Evolutionary conservation across 1,140 invertebrate species (phyloP).

Genomic region (Oryctes rhinoceros): DNA sequence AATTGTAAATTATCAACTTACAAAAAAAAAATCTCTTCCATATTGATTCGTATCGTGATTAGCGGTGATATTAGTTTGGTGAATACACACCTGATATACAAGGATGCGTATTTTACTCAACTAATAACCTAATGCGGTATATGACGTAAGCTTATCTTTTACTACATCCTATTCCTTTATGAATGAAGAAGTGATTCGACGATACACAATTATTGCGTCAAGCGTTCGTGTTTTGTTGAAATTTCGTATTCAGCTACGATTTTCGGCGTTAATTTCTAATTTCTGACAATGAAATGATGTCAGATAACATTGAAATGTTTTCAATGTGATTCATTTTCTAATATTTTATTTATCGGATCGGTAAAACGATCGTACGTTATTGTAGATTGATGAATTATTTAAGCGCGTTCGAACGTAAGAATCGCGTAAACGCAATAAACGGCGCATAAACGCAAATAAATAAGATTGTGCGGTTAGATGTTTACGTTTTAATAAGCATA

Average conservation of each 20-base stretch:
- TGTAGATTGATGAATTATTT: neutral
- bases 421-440: too few relatives aligned
- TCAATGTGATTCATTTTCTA: slow-evolving; percentile 6
- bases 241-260: neutral
- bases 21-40: too few relatives aligned
- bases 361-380: neutral
- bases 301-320: slow-evolving; percentile 27
- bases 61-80: too few relatives aligned
- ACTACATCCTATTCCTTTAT: neutral
- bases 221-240: neutral
- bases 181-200: neutral
- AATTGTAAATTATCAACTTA: too few relatives aligned
- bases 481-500: too few relatives aligned
- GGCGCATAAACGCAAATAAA: too few relatives aligned
- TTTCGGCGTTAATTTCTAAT: neutral
- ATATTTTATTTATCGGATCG: neutral
- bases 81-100: too few relatives aligned
- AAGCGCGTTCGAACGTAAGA: neutral
- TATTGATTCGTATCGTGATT: too few relatives aligned
- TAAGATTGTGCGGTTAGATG: too few relatives aligned
- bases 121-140: too few relatives aligned
- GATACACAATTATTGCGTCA: neutral
- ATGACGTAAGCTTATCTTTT: neutral
- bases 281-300: neutral
- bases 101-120: too few relatives aligned